phyloP scores from a whole-genome alignment of 2,113 vertebrate genomes.

The Xenus cinereus region DNA sequence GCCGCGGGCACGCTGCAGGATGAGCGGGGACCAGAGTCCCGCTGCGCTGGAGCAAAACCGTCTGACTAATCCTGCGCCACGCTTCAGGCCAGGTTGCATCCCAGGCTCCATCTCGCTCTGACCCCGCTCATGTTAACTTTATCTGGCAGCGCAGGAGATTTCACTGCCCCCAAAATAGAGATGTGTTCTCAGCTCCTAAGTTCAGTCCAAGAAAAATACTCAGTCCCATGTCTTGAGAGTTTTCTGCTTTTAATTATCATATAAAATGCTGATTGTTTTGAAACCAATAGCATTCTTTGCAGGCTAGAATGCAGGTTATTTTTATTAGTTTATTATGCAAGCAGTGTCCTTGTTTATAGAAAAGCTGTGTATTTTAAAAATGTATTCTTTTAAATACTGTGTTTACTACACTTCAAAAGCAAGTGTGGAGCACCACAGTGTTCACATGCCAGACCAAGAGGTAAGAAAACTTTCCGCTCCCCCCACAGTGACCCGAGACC shows the following conservation, averaged over 20 bases:
- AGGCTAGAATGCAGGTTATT: slow-evolving; percentile 70
- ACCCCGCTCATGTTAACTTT: neutral
- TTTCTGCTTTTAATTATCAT: slow-evolving; percentile 69
- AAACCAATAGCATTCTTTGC: slow-evolving; percentile 63
- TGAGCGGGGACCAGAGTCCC: rapidly evolving
- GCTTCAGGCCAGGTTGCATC: neutral
- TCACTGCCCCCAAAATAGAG: slow-evolving; percentile 40
- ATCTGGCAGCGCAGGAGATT: slow-evolving; percentile 1
- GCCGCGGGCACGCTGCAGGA: neutral
- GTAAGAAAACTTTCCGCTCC: neutral
- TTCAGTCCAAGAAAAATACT: slow-evolving; percentile 62
- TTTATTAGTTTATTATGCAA: slow-evolving; percentile 71
- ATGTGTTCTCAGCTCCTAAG: neutral
- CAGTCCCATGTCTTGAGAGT: slow-evolving; percentile 22
- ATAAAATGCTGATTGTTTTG: slow-evolving; percentile 62
- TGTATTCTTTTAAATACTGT: slow-evolving; percentile 18
- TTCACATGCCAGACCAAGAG: neutral
- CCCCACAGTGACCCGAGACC: rapidly evolving
- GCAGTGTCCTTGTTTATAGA: slow-evolving; percentile 60
- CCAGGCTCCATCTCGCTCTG: neutral
- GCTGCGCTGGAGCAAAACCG: rapidly evolving
- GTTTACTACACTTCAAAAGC: slow-evolving; percentile 51
- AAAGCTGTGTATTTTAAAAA: slow-evolving; percentile 33
- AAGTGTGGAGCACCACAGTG: neutral
- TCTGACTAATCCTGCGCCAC: neutral